Base-by-base conservation (phyloP, 2,888 invertebrate genomes). In the Agrypnus murinus region DNA sequence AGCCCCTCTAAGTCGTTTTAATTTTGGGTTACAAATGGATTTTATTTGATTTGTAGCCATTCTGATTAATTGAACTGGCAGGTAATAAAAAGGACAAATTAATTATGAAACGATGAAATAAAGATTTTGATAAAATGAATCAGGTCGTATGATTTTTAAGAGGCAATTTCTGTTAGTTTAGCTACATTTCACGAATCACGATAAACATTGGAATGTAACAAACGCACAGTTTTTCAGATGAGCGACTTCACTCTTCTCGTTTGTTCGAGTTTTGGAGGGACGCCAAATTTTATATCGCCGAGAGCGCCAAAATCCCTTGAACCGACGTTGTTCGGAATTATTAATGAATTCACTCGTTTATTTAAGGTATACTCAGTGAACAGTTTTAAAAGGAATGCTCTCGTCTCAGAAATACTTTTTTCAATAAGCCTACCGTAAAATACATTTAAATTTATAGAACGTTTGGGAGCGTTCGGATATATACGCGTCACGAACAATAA, bases 261-360 rank as follows among this genome's bases (percentile, higher is more conserved):
- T 60, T 67, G 67, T 69, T 64, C 59, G 58, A 55, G 55, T 48
- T 55, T 70, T 70, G 65, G 70, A 59, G 53, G 31, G 40, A 62
- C 43, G 62, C 62, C 70, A 65, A 70, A 70, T 65, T 62, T 65
- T 70, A 65, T 62, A 55, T 62, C 45, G 70, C 70, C 65, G 48
- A 65, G 48, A 70, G 65, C 57, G 40, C 65, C 65, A 66, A 70
- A 70, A 65, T 70, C 65, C 53, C 60, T 65, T 60, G 53, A 67
- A 67, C 53, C 60, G 48, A 53, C 67, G 55, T 55, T 46, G 65
- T 57, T 65, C 55, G 32, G 70, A 70, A 70, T 70, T 70, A 70
- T 70, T 70, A 70, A 70, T 70, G 70, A 60, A 59, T 65, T 70
- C 59, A 31, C 65, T 53, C 53, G 59, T 65, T 60, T 65, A 65